Base-by-base conservation (phyloP, 2,797 vertebrate species). In the Dermochelys coriacea region DNA sequence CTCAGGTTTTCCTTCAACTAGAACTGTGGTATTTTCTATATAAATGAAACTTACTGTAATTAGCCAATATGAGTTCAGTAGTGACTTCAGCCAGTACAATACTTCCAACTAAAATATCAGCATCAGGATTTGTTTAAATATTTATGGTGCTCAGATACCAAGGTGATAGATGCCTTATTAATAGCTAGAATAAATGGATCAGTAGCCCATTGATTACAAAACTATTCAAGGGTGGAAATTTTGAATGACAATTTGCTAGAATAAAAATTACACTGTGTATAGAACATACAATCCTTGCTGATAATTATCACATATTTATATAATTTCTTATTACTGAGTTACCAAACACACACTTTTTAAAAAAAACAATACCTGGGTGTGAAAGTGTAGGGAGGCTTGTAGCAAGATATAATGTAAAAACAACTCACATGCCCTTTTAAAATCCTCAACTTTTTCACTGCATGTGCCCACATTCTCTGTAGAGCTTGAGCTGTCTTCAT, bases 361-460 rank as follows among this genome's bases (percentile, higher is more conserved):
- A 37, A 37, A 88, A 68, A 19, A 74, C 82, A 75, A 78, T 47
- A 81, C 34, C 84, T 54, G 91, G n/a, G 50, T 25, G 49, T 5
- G 61, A 75, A 93, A 93, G 79, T 84, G 78, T 37, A 41, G 29
- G 29, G 9, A 47, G 77, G 83, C 21, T 15, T 16, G 37, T 7
- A 81, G 59, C 49, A 96, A 96, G 80, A 94, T 45, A 84, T 41
- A 94, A 94, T 61, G 84, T 41, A 96, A 96, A 94, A 96, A 51
- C 61, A 85, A 99, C 99, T 99, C 98, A 99, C 99, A 59, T 98
- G 98, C 97, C 98, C 98, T 98, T 99, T 99, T 94, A 98, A 98
- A 98, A 99, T 98, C 93, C 98, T 98, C 97, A 99, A 98, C 98
- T 99, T 99, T 98, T 98, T 99, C 94, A 99, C 97, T 37, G 99